Conservation (phyloP, 2,797 vertebrate genomes). For the Eidolon dupreanum region DNA sequence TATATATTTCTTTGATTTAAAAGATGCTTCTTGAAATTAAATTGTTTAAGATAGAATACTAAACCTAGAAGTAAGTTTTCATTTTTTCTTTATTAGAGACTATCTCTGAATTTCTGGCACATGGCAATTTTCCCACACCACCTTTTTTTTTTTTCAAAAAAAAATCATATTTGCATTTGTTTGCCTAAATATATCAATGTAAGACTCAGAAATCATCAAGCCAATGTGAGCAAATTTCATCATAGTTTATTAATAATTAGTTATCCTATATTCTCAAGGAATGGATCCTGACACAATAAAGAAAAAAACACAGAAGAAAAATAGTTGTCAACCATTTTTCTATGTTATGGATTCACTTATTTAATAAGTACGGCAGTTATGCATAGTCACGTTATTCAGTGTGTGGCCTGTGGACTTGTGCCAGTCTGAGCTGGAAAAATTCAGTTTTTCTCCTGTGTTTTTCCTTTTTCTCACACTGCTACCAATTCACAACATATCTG, state of each 20-base stretch:
- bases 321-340: background rate
- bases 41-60: slow-evolving; percentile 73
- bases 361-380: background rate
- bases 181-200: slow-evolving; percentile 36
- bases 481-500: background rate
- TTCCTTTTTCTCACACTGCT: background rate
- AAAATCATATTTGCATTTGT: background rate
- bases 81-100: background rate
- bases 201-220: background rate
- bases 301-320: background rate
- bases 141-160: background rate
- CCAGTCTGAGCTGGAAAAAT: background rate
- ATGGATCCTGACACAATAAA: background rate
- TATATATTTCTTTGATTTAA: slow-evolving; percentile 77
- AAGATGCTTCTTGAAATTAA: slow-evolving; percentile 85
- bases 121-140: background rate
- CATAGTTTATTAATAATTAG: slow-evolving; percentile 29
- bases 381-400: background rate
- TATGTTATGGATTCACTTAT: background rate
- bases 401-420: background rate
- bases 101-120: slow-evolving; percentile 34
- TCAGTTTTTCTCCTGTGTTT: background rate
- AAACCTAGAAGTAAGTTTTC: slow-evolving; percentile 57
- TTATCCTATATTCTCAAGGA: background rate
- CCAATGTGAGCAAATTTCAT: background rate